A percentile compares a stretch with the other conserved stretches of the same genome.
These are phyloP conservation scores for Bombus superbus DNA, from an alignment of 1,140 invertebrate species.

Conservation along the genomic window DNA sequence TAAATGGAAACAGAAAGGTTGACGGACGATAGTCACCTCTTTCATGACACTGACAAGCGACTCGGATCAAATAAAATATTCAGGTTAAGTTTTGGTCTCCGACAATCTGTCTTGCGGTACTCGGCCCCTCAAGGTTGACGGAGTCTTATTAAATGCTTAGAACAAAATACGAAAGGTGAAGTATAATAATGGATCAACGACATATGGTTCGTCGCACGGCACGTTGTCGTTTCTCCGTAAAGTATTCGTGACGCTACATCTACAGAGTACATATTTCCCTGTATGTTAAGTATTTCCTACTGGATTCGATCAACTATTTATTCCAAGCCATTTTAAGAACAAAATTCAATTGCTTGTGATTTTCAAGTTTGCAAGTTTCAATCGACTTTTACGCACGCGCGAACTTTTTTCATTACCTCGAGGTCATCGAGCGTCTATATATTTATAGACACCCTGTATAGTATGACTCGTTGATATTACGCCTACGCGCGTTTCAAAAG, in stretches of 20 bases:
- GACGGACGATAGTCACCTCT: not conserved
- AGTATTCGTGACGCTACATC: not conserved
- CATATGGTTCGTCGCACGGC: not conserved
- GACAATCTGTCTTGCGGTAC: not conserved
- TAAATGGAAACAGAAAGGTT: not conserved
- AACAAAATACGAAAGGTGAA: not conserved
- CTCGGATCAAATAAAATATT: not conserved
- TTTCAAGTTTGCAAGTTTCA: too few relatives aligned
- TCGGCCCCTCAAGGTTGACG: too few relatives aligned
- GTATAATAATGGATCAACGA: conserved; percentile 8
- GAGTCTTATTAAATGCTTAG: not conserved
- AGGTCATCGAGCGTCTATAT: too few relatives aligned
- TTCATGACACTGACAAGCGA: not conserved
- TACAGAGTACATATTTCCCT: not conserved
- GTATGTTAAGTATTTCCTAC: not conserved
- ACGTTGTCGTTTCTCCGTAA: not conserved
- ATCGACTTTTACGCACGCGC: too few relatives aligned
- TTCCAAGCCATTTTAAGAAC: too few relatives aligned
- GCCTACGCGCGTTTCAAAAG: too few relatives aligned
- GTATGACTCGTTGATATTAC: too few relatives aligned
- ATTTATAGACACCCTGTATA: too few relatives aligned
- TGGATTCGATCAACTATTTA: too few relatives aligned
- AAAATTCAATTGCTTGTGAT: too few relatives aligned
- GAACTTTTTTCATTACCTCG: too few relatives aligned
- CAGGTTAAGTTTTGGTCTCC: not conserved